phyloP scores from a whole-genome alignment of 1,140 invertebrate genomes.

The Amphibalanus amphitrite region DNA sequence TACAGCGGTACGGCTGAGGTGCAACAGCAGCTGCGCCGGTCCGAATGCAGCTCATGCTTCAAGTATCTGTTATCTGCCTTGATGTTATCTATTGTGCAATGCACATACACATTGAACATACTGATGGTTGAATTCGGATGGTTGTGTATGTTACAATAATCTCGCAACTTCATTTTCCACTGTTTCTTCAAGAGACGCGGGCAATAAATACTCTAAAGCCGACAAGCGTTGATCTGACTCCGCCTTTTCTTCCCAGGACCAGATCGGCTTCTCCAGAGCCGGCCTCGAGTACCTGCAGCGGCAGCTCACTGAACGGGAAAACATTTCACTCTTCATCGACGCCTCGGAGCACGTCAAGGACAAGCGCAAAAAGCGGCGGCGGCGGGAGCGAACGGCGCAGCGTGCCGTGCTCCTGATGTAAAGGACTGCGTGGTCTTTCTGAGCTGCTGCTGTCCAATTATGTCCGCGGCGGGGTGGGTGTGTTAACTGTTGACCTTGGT shows the following conservation, averaged over 20 bases:
- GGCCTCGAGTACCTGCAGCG: constrained; percentile 57
- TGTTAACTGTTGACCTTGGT: too few species aligned
- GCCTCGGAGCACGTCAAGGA: constrained; percentile 45
- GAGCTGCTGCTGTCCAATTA: background rate
- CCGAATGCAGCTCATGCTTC: too few species aligned
- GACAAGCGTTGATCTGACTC: constrained; percentile 17
- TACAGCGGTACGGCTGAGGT: too few species aligned
- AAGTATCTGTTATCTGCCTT: too few species aligned
- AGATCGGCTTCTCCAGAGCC: constrained; percentile 70
- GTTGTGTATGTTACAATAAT: too few species aligned
- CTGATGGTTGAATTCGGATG: background rate
- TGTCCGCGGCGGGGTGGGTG: too few species aligned
- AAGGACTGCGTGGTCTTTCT: background rate
- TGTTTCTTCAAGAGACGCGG: too few species aligned
- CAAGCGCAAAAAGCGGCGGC: constrained; percentile 44
- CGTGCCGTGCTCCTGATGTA: constrained; percentile 36
- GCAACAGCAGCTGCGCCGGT: too few species aligned
- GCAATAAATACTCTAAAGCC: too few species aligned
- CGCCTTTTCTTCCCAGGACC: constrained; percentile 41
- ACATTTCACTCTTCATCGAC: constrained; percentile 64
- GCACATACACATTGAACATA: too few species aligned
- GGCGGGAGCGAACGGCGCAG: constrained; percentile 47
- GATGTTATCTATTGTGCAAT: too few species aligned
- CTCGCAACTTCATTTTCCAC: too few species aligned
- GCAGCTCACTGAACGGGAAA: constrained; percentile 58